Percentiles rank a stretch among this genome's conserved stretches.
These are phyloP conservation scores for Ormyrus thymus DNA, from an alignment of 2,888 invertebrate species.

Conservation along the genomic window DNA sequence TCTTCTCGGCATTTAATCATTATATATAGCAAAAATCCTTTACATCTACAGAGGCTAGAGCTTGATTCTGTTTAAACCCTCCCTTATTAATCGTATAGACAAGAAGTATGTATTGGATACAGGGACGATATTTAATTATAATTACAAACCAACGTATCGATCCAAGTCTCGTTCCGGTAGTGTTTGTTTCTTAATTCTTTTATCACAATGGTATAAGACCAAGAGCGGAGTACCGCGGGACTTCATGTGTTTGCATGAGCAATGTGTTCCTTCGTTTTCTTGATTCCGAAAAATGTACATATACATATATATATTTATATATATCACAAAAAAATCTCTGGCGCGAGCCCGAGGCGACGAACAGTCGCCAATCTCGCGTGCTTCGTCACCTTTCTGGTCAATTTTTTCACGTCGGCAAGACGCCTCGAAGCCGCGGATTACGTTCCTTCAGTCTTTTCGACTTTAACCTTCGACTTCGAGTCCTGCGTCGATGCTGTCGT, in stretches of 20 bases:
- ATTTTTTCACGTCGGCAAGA: slow-evolving; percentile 16
- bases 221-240: background rate
- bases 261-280: background rate
- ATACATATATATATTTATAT: background rate
- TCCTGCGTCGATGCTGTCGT: slow-evolving; percentile 80
- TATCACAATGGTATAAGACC: slow-evolving; percentile 41
- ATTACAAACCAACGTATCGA: slow-evolving; percentile 56
- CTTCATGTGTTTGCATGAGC: background rate
- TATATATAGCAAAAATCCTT: slow-evolving; percentile 51
- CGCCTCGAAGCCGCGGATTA: slow-evolving; percentile 37
- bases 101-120: slow-evolving; percentile 70
- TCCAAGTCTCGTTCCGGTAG: slow-evolving; percentile 60
- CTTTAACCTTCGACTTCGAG: slow-evolving; percentile 73
- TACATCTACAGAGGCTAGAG: slow-evolving; percentile 50
- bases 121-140: slow-evolving; percentile 69
- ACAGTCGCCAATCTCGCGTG: background rate
- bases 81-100: slow-evolving; percentile 59
- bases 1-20: background rate
- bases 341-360: too few species aligned
- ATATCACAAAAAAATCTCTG: too few species aligned
- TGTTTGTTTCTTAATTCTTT: slow-evolving; percentile 23
- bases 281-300: background rate
- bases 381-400: background rate
- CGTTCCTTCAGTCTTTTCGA: slow-evolving; percentile 49
- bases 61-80: slow-evolving; percentile 39